phyloP scores from a whole-genome alignment of 2,888 invertebrate species.

The Sarcophaga variegata region DNA sequence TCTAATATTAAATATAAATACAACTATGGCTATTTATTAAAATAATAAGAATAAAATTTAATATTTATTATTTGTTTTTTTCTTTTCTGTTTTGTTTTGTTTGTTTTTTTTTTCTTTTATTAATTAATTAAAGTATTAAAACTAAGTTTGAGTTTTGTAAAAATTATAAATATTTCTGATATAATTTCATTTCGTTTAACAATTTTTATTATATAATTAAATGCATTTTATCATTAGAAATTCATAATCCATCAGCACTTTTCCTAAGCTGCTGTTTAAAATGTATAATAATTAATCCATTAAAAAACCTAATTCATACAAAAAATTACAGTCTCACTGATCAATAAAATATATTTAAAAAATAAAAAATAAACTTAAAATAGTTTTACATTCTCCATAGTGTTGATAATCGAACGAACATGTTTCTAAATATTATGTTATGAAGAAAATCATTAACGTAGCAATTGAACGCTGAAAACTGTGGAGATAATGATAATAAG shows the following conservation, averaged over 20 bases:
- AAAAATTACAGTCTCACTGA: conserved; percentile 69
- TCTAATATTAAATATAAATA: conserved; percentile 66
- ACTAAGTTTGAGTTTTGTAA: conserved; percentile 57
- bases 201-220: conserved; percentile 66
- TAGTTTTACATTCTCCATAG: conserved; percentile 42
- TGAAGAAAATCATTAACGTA: neutral
- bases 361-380: conserved; percentile 23
- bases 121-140: conserved; percentile 38
- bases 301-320: conserved; percentile 60
- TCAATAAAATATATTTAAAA: conserved; percentile 58
- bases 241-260: conserved; percentile 46
- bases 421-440: conserved; percentile 5
- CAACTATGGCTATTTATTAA: conserved; percentile 68
- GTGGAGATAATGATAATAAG: conserved; percentile 37
- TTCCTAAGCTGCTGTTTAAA: conserved; percentile 41
- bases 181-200: conserved; percentile 66
- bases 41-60: conserved; percentile 37
- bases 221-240: conserved; percentile 64
- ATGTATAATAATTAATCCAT: conserved; percentile 42
- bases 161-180: conserved; percentile 62
- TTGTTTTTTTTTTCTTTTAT: too few relatives aligned
- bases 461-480: conserved; percentile 35
- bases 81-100: too few relatives aligned
- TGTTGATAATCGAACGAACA: conserved; percentile 9
- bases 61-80: neutral